These are phyloP conservation scores for Pseudopodoces humilis DNA, from an alignment of 2,113 vertebrate genomes.

Conservation along the genomic window DNA sequence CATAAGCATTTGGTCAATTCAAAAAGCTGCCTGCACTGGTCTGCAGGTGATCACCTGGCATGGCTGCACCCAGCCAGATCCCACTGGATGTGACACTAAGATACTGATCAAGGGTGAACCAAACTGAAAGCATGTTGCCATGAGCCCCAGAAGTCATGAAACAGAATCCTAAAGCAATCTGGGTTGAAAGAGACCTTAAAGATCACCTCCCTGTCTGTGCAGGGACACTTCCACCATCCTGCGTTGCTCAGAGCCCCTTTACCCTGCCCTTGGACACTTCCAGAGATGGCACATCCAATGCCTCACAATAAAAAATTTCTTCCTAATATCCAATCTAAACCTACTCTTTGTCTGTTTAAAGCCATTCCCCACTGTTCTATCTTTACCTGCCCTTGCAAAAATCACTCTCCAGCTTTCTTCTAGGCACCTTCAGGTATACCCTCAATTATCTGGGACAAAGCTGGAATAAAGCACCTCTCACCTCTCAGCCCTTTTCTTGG, in stretches of 20 bases:
- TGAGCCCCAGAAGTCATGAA: neutral
- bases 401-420: neutral
- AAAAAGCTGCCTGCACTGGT: neutral
- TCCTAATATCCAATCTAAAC: neutral
- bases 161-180: neutral
- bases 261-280: neutral
- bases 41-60: neutral
- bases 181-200: neutral
- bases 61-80: neutral
- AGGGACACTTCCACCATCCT: neutral
- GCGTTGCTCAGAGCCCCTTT: neutral
- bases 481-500: neutral
- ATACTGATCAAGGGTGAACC: neutral
- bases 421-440: neutral
- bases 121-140: neutral
- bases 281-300: neutral
- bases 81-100: neutral
- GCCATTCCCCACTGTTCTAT: neutral
- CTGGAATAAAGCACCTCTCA: neutral
- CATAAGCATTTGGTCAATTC: neutral
- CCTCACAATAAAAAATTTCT: neutral
- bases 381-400: neutral
- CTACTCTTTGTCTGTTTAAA: neutral
- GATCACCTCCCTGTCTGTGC: too few species aligned
- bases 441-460: neutral